Evolutionary conservation across 2,888 invertebrate genomes (phyloP).

Genomic region (Cerastis leucographa): DNA sequence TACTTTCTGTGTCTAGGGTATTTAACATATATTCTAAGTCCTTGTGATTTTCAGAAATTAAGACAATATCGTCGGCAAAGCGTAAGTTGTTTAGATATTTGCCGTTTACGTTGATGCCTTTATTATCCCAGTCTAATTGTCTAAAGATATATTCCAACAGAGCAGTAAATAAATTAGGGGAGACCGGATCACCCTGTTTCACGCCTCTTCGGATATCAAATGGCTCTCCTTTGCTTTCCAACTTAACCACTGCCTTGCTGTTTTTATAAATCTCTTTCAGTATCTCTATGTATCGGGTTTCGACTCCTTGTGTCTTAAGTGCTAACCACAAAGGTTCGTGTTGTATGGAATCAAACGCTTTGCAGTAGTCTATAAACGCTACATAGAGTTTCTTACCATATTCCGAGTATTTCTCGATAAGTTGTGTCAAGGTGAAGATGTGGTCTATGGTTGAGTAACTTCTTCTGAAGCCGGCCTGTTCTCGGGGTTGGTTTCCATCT

Average conservation of each 20-base stretch:
- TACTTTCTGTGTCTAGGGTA: no score
- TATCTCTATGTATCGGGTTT: no score
- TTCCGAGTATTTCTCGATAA: conserved; percentile 2
- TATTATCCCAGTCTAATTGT: background rate
- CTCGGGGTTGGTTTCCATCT: background rate
- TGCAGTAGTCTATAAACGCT: background rate
- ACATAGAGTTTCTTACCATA: conserved; percentile 2
- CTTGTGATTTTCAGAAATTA: no score
- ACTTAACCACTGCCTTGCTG: background rate
- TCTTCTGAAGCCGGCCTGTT: conserved; percentile 1
- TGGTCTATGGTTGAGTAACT: background rate
- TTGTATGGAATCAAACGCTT: background rate
- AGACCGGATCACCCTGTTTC: background rate
- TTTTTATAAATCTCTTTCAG: no score
- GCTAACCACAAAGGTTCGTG: conserved; percentile 1
- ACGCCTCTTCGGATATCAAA: background rate
- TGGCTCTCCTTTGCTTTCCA: no score
- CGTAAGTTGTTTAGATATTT: background rate
- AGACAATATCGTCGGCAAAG: no score
- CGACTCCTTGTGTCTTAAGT: background rate
- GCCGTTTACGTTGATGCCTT: background rate
- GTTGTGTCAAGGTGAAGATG: conserved; percentile 5
- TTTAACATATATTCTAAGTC: no score
- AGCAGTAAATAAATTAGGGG: background rate
- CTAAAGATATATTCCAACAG: background rate